Base-by-base conservation (phyloP, 2,113 vertebrate genomes). In the Protomyctophum bolini region DNA sequence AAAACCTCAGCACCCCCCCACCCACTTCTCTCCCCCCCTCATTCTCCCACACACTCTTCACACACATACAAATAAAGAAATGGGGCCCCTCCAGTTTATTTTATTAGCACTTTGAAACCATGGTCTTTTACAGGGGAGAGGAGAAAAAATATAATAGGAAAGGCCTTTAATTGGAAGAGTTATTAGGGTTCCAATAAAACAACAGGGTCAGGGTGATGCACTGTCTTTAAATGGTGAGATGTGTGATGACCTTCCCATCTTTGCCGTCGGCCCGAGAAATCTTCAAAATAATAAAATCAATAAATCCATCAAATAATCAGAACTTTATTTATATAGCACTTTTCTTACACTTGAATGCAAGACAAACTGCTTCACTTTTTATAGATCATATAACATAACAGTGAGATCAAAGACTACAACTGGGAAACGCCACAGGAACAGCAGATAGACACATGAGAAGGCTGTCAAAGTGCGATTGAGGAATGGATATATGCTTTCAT, bases 51-150 rank as follows among this genome's bases (percentile, higher is more conserved):
- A 77, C 79, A 81, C 61, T 72, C 79, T 56, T 56, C 45, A 81
- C 88, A 79, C 84, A 86, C 86, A 87, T 71, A 80, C 86, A 87
- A 83, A 91, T 91, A 90, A 91, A 91, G 88, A 88, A 86, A 75
- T 15, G 76, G 86, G 83, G 77, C 82, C 84, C 84, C 71, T 76
- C 54, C 72, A 82, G 88, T 90, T 91, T 89, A 91, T 91, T 94
- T 93, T 91, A 91, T 90, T 90, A 87, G 90, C 83, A 75, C 87
- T 91, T 88, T 89, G 85, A 91, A 92, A 90, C 68, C 70, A 12
- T 0, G 78, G 79, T 76, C 78, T 87, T 91, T 89, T 78, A 90
- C 77, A 77, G 82, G 64, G 65, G 72, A 76, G 46, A 41, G 67
- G 66, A 75, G 70, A 67, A 57, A 82, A 82, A 79, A 77, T 86